These are phyloP conservation scores for Champsocephalus esox DNA, from an alignment of 2,797 vertebrate species.

Conservation along the genomic window DNA sequence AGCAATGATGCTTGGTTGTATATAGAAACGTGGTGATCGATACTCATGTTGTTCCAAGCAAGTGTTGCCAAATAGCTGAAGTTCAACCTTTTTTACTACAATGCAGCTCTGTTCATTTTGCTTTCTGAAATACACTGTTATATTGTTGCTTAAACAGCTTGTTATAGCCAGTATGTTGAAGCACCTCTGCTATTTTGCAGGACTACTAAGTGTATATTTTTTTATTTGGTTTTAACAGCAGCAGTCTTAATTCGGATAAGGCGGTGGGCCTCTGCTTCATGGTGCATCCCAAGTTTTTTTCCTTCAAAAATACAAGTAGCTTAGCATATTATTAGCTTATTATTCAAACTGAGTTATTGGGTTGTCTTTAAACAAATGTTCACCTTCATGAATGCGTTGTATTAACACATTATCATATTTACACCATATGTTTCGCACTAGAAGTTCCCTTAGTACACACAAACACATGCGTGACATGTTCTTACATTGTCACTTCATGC, in stretches of 20 bases:
- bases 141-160: neutral
- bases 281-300: neutral
- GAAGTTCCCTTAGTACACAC: constrained; percentile 3
- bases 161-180: neutral
- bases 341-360: neutral
- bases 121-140: neutral
- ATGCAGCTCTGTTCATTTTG: constrained; percentile 3
- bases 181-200: neutral
- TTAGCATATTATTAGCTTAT: too few species aligned
- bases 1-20: neutral
- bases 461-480: constrained; percentile 23
- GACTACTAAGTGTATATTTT: neutral
- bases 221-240: neutral
- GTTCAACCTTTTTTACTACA: neutral
- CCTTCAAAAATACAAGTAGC: neutral
- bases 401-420: constrained; percentile 31
- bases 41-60: neutral
- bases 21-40: neutral
- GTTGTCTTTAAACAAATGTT: constrained; percentile 6
- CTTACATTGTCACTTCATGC: constrained; percentile 33
- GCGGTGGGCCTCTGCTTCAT: neutral
- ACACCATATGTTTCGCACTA: neutral
- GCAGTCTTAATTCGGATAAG: neutral
- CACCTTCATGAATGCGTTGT: neutral
- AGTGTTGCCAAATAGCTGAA: neutral